These are phyloP conservation scores for Sebastes taczanowskii DNA, from an alignment of 2,797 vertebrate species.

Conservation along the genomic window DNA sequence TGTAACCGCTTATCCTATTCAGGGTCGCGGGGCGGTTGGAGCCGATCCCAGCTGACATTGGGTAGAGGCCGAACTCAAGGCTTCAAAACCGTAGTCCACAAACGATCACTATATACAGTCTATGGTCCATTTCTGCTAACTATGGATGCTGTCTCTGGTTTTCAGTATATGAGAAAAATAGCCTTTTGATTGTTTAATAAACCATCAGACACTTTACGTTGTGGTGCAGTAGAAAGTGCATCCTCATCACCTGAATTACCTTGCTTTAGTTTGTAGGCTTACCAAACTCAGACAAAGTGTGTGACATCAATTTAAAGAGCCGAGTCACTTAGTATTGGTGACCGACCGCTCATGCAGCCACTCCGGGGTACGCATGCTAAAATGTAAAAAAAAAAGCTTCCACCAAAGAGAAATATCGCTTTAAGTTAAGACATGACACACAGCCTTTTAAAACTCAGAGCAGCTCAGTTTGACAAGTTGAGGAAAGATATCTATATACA, in stretches of 20 bases:
- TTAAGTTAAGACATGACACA: slow-evolving; percentile 44
- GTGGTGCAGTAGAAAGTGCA: not conserved
- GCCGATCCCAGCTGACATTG: too few relatives aligned
- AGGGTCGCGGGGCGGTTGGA: too few relatives aligned
- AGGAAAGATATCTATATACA: slow-evolving; percentile 39
- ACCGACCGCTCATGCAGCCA: slow-evolving; percentile 7
- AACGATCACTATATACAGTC: too few relatives aligned
- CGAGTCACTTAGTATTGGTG: slow-evolving; percentile 36
- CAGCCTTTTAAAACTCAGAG: slow-evolving; percentile 45
- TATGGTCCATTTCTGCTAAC: too few relatives aligned
- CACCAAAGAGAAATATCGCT: slow-evolving; percentile 27
- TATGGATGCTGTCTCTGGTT: not conserved
- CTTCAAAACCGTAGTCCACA: too few relatives aligned
- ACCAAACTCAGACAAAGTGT: slow-evolving; percentile 23
- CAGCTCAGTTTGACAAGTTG: slow-evolving; percentile 50
- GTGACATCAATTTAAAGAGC: slow-evolving; percentile 31
- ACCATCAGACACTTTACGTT: not conserved
- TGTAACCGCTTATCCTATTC: too few relatives aligned
- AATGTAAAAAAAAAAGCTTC: slow-evolving; percentile 26
- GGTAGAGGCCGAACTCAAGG: too few relatives aligned
- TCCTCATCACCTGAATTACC: not conserved
- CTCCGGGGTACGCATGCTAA: slow-evolving; percentile 26
- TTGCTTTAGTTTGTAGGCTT: slow-evolving; percentile 13
- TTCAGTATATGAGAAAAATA: not conserved
- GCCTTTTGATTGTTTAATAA: not conserved